These are phyloP conservation scores for Sphaeridia pumilis DNA, from an alignment of 2,888 invertebrate genomes.

Conservation along the genomic window DNA sequence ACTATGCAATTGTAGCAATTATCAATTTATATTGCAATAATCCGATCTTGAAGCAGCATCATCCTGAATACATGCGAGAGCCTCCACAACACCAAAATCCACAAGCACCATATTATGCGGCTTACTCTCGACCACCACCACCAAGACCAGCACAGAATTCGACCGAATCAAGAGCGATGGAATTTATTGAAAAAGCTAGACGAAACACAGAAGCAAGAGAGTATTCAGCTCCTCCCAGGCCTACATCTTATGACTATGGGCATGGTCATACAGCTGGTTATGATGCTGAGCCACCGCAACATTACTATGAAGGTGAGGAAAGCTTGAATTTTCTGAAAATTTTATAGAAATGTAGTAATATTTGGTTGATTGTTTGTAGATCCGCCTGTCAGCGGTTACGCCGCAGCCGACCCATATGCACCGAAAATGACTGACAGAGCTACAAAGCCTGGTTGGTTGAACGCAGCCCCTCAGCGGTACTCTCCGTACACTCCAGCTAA, in stretches of 20 bases:
- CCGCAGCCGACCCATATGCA: slow-evolving; percentile 8
- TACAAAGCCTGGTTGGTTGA: slow-evolving; percentile 7
- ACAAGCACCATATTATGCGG: slow-evolving; percentile 11
- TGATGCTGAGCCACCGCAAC: slow-evolving; percentile 13
- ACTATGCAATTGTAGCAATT: background rate
- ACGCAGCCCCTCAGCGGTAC: slow-evolving; percentile 11
- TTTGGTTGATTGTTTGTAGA: background rate
- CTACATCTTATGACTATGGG: slow-evolving; percentile 4
- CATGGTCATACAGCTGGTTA: slow-evolving; percentile 5
- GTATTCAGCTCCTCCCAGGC: slow-evolving; percentile 2
- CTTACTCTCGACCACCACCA: slow-evolving; percentile 3
- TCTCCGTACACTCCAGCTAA: slow-evolving; percentile 14
- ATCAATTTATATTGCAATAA: background rate
- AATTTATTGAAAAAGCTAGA: slow-evolving; percentile 17
- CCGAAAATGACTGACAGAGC: slow-evolving; percentile 7
- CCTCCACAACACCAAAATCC: slow-evolving; percentile 5
- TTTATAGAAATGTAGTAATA: background rate
- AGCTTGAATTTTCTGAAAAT: background rate
- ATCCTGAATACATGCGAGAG: slow-evolving; percentile 11
- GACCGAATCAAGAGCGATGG: slow-evolving; percentile 15
- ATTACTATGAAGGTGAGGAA: slow-evolving; percentile 14
- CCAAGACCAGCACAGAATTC: slow-evolving; percentile 7
- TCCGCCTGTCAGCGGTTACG: background rate
- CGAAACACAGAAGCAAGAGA: background rate
- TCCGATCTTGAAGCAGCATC: background rate